Conservation (phyloP, 2,113 vertebrate species). For the Ivindomyrus marchei region DNA sequence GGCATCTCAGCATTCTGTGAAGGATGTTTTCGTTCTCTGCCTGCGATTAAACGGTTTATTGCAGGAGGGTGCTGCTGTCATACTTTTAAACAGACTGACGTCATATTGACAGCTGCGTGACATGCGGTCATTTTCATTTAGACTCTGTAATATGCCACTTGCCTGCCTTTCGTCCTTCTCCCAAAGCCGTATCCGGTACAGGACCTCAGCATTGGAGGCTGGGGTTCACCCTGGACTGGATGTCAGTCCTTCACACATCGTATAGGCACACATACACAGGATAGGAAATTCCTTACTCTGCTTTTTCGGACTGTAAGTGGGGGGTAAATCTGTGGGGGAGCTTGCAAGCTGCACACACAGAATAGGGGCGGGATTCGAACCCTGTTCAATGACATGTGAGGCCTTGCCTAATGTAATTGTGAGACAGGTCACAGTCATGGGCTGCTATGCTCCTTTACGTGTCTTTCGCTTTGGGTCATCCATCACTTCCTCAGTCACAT, state of each 20-base stretch:
- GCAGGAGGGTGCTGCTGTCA: conserved; percentile 4
- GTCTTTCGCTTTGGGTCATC: not conserved
- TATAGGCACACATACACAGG: not conserved
- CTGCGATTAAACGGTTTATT: not conserved
- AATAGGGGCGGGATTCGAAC: not conserved
- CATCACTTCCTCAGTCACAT: not conserved
- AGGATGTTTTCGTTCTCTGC: not conserved
- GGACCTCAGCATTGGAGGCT: not conserved
- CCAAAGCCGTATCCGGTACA: not conserved
- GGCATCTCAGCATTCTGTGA: not conserved
- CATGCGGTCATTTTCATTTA: not conserved
- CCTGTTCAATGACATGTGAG: not conserved
- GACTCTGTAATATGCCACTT: not conserved
- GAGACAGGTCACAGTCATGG: not conserved
- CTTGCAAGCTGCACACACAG: not conserved
- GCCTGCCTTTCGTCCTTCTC: not conserved
- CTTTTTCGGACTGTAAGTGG: not conserved
- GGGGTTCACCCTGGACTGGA: not conserved
- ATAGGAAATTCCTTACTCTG: not conserved
- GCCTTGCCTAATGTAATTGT: not conserved
- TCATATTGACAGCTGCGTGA: not conserved
- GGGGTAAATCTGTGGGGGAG: not conserved
- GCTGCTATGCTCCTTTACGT: not conserved
- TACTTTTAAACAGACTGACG: not conserved
- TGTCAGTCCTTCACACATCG: not conserved